These are phyloP conservation scores for Lypha dubia DNA, from an alignment of 2,888 invertebrate species.

Conservation along the genomic window DNA sequence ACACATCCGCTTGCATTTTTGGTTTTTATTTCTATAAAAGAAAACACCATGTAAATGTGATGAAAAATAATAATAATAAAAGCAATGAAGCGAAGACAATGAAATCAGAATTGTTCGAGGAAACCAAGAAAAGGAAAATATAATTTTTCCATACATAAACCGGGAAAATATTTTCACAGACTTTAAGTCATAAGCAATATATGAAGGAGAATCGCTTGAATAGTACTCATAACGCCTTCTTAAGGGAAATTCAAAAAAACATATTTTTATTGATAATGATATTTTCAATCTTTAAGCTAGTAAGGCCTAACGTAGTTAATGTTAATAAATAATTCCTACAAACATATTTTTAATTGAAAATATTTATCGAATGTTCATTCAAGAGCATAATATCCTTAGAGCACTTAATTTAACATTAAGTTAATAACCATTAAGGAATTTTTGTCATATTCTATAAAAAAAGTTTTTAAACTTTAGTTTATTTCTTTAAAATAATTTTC, in stretches of 20 bases:
- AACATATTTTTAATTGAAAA: too few species aligned
- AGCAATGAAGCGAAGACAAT: conserved; percentile 53
- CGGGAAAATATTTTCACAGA: background rate
- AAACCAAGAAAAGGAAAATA: background rate
- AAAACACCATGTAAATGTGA: conserved; percentile 59
- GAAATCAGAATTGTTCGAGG: conserved; percentile 6
- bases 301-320: too few species aligned
- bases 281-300: too few species aligned
- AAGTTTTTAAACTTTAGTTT: conserved; percentile 8
- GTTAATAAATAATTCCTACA: too few species aligned
- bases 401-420: too few species aligned
- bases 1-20: conserved; percentile 68
- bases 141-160: conserved; percentile 9
- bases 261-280: too few species aligned
- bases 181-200: background rate
- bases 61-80: conserved; percentile 43
- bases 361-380: too few species aligned
- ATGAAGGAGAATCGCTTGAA: background rate
- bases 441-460: too few species aligned
- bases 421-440: too few species aligned
- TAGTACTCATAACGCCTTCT: too few species aligned
- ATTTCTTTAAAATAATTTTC: conserved; percentile 35
- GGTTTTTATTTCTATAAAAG: conserved; percentile 48
- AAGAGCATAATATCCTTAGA: too few species aligned
- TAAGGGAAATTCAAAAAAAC: too few species aligned